A percentile compares a stretch with the other conserved stretches of the same genome.
phyloP scores from a whole-genome alignment of 2,797 vertebrate species.

The Anomalospiza imberbis region DNA sequence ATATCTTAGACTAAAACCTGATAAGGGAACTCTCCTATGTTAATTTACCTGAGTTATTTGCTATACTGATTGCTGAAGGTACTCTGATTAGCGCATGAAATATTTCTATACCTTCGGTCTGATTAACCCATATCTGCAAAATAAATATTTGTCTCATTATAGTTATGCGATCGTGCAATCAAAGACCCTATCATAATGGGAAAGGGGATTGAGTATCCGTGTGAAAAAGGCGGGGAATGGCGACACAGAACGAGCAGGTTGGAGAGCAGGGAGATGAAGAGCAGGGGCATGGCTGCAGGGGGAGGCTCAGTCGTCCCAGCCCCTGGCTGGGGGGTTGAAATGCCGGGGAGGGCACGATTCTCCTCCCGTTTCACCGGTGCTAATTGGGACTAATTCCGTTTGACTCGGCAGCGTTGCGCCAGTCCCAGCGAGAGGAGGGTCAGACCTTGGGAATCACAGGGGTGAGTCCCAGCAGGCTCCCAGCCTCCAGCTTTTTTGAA shows the following conservation, averaged over 20 bases:
- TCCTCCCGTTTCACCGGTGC: not conserved
- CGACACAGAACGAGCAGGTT: not conserved
- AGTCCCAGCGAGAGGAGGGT: slow-evolving; percentile 50
- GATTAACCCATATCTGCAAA: slow-evolving; percentile 71
- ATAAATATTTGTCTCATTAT: slow-evolving; percentile 71
- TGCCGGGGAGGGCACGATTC: not conserved
- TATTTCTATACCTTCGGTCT: slow-evolving; percentile 69
- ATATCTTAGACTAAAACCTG: slow-evolving; percentile 57
- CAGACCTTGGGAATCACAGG: slow-evolving; percentile 58
- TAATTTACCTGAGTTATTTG: slow-evolving; percentile 71
- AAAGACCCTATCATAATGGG: slow-evolving; percentile 51
- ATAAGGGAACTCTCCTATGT: slow-evolving; percentile 63
- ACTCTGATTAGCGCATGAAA: slow-evolving; percentile 66
- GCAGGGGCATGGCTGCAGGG: not conserved
- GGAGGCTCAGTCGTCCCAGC: not conserved
- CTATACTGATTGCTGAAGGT: slow-evolving; percentile 71
- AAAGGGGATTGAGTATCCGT: slow-evolving; percentile 25
- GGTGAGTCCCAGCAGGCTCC: slow-evolving; percentile 61
- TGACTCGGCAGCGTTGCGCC: not conserved
- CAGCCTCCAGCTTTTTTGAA: slow-evolving; percentile 54
- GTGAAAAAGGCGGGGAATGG: slow-evolving; percentile 39
- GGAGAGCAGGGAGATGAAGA: not conserved
- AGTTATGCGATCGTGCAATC: slow-evolving; percentile 56
- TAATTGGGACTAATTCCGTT: slow-evolving; percentile 30
- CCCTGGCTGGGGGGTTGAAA: not conserved